Evolutionary conservation across 37 sponge, comb jelly and placozoan species (phyloP).

Genomic region (Cladorhizidae sp.): DNA sequence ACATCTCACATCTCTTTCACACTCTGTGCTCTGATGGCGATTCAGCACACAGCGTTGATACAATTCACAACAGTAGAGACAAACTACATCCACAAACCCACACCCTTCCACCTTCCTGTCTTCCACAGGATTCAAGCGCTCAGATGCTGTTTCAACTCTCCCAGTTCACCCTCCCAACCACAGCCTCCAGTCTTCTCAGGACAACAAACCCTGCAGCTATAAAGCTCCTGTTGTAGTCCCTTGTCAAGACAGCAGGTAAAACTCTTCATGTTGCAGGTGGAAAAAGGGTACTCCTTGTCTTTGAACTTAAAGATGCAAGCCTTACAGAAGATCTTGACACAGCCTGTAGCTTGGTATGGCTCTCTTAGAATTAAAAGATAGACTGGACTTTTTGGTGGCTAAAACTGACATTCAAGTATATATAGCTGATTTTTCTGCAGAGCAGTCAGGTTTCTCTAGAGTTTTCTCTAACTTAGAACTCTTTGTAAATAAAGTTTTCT

Average conservation of each 20-base stretch:
- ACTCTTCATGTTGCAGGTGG: constrained; percentile 3
- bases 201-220: constrained; percentile 12
- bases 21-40: not conserved
- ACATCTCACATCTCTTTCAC: constrained; percentile 23
- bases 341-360: constrained; percentile 35
- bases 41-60: constrained; percentile 7
- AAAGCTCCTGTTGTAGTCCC: constrained; percentile 13
- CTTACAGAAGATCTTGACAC: constrained; percentile 34
- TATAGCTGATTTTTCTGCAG: too few relatives aligned
- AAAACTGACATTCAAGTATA: too few relatives aligned
- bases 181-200: constrained; percentile 20
- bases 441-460: too few relatives aligned
- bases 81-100: constrained; percentile 9
- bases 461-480: too few relatives aligned
- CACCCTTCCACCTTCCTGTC: not conserved
- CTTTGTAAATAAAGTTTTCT: too few relatives aligned
- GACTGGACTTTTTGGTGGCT: constrained; percentile 11
- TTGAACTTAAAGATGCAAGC: constrained; percentile 15
- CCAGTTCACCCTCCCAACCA: constrained; percentile 37
- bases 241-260: constrained; percentile 12
- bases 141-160: constrained; percentile 14
- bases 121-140: not conserved
- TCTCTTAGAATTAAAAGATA: constrained; percentile 33
- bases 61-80: constrained; percentile 5
- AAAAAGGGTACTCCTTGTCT: constrained; percentile 4